Base-by-base conservation (phyloP, 2,113 vertebrate genomes). In the Gallinago undulata region DNA sequence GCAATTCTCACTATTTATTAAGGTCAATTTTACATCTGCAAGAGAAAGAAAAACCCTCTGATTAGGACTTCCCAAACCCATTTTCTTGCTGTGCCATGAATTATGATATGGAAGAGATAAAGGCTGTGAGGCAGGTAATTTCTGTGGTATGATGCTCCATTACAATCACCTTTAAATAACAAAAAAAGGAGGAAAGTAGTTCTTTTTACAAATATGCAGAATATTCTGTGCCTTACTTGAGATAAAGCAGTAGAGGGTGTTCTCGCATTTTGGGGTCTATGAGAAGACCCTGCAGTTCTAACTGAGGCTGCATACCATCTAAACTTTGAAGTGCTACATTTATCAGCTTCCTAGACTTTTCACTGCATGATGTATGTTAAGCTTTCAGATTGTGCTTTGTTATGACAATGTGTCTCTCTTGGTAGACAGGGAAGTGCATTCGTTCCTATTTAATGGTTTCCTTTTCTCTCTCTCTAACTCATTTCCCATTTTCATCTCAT, bases 381-480 rank as follows among this genome's bases (percentile, higher is more conserved):
- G 33, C 53, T 93, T 90, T 94, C 57, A 85, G 48, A 74, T 12
- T 87, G 35, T 95, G 22, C 27, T 37, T 43, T 76, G 33, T 92
- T 75, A 51, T 85, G 57, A 63, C 57, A 69, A 6, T 15, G 15
- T 93, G n/a, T 69, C 62, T 90, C 89, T 86, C 25, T 84, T 64
- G 33, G 37, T 85, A 83, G 35, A 57, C 12, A n/a, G 25, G 47
- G 63, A 90, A n/a, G 47, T 85, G 57, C 4, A 0, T 75, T 97
- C 28, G 0, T 89, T 95, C 93, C 94, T 97, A 18, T 91, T 96
- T 98, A 98, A 98, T 33, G 0, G 10, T 97, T 96, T 97, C 89
- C 91, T 98, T 97, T 97, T 97, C 80, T 98, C 96, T 98, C 94
- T 98, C 96, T 97, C 91, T 79, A 81, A 95, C 89, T 98, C 97